Evolutionary conservation across 1,140 invertebrate genomes (phyloP), one percentile per base, ranked within the genome.

Genomic region (Conus ventricosus): DNA sequence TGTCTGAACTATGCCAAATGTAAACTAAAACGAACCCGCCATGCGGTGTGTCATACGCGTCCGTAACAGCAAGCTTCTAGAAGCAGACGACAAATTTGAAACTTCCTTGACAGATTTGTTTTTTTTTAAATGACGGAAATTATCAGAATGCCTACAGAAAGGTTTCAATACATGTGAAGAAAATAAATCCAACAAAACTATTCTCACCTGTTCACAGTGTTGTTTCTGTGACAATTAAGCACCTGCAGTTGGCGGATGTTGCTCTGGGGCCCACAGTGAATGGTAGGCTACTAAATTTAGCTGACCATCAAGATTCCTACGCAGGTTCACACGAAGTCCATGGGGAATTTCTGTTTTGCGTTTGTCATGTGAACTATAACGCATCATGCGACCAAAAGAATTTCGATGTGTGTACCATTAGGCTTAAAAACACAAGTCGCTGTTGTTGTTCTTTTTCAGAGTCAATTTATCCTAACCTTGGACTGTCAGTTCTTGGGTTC

Each of bases 211-310:
- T 63, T 63, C 60, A 23, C 11, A 71, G 67, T n/a, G 17, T 71
- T 17, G 17, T 20, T 11, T 20, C 6, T 71, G 67, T 71, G 67
- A n/a, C 23, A 71, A 20, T 23, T 39, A 71, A 11, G 6, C 6
- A 11, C 57, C 6, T 71, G 67, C 67, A 71, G 23, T 71, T 6
- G 67, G 11, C 67, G 67, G 67, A 71, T 71, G 67, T 71, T 71
- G 67, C 67, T 20, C 15, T 4, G 7, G 15, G 67, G 11, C 60
- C 67, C 15, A 71, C 67, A 71, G 17, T 71, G 67, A 71, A 71
- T 71, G 67, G 67, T 71, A n/a, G 67, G 11, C 67, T 71, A 71
- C 67, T 71, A 71, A 71, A 71, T 71, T 71, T 71, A 71, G 67
- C 67, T 71, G 67, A 71, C 67, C 67, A 71, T 71, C 11, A 71